Conservation (phyloP, 2,888 invertebrate species). For the Dicranocentrus wangi region DNA sequence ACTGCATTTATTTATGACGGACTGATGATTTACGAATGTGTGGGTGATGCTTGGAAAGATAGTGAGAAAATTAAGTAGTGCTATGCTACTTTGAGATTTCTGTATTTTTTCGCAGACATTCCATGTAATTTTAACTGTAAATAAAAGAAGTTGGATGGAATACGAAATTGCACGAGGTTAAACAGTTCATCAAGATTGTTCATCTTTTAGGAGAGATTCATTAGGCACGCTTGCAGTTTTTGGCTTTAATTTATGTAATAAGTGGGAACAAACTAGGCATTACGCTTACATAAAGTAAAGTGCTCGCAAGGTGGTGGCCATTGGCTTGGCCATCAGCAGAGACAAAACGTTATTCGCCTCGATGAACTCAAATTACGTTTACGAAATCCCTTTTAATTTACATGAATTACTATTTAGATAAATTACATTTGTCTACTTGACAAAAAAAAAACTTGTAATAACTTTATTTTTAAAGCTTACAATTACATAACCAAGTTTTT, state of each 20-base stretch:
- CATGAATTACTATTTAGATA: slow-evolving; percentile 31
- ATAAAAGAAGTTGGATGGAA: neutral
- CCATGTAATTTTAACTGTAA: neutral
- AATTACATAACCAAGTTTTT: slow-evolving; percentile 50
- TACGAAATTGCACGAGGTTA: neutral
- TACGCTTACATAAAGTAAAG: too few relatives aligned
- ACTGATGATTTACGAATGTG: slow-evolving; percentile 9
- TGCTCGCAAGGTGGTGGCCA: neutral
- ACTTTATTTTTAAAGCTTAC: neutral
- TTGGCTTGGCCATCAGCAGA: too few relatives aligned
- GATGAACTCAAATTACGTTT: too few relatives aligned
- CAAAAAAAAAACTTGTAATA: slow-evolving; percentile 22
- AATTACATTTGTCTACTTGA: slow-evolving; percentile 56
- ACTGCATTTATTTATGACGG: slow-evolving; percentile 6
- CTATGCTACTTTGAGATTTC: neutral
- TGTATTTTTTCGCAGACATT: neutral
- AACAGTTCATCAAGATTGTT: slow-evolving; percentile 4
- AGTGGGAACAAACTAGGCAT: too few relatives aligned
- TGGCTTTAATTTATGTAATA: slow-evolving; percentile 1
- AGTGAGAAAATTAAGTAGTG: too few relatives aligned
- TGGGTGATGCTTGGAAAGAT: slow-evolving; percentile 40
- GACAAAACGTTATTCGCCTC: too few relatives aligned
- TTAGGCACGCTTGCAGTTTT: slow-evolving; percentile 2
- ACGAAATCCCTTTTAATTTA: slow-evolving; percentile 10
- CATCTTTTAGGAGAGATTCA: neutral